phyloP scores from a whole-genome alignment of 2,888 invertebrate species.

The Nemapogon koenigi region DNA sequence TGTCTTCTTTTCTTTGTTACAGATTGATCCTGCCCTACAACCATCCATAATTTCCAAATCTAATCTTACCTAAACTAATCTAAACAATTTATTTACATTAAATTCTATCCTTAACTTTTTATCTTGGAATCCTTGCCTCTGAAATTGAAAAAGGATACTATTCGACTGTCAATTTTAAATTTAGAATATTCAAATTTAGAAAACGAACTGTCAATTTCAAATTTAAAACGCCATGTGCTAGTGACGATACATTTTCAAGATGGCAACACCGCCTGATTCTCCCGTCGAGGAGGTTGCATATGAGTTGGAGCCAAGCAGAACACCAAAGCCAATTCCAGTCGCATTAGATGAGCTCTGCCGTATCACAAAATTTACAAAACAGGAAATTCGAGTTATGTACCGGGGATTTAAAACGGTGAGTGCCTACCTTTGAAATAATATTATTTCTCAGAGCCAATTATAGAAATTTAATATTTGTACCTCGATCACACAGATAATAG shows the following conservation, averaged over 20 bases:
- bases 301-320: constrained; percentile 80
- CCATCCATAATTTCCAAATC: constrained; percentile 22
- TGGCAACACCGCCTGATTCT: constrained; percentile 88
- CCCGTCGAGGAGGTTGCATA: constrained; percentile 87
- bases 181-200: no score
- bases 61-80: constrained; percentile 1
- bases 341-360: constrained; percentile 90
- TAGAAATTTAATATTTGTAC: no score
- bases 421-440: no score
- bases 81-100: background rate
- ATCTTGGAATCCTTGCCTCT: constrained; percentile 10
- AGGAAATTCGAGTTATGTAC: constrained; percentile 97
- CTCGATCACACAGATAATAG: no score
- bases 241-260: constrained; percentile 28
- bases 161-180: constrained; percentile 16
- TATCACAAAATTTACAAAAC: constrained; percentile 93
- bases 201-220: constrained; percentile 15
- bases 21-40: constrained; percentile 30
- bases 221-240: constrained; percentile 5
- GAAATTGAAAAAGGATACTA: constrained; percentile 11
- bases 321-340: constrained; percentile 83
- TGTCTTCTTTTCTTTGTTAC: constrained; percentile 24
- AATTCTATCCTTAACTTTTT: constrained; percentile 11
- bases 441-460: no score
- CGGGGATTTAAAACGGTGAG: constrained; percentile 95